Percentiles rank a stretch among this genome's conserved stretches.
Evolutionary conservation across 1,140 invertebrate genomes (phyloP).

Genomic region (Hyphantria cunea): DNA sequence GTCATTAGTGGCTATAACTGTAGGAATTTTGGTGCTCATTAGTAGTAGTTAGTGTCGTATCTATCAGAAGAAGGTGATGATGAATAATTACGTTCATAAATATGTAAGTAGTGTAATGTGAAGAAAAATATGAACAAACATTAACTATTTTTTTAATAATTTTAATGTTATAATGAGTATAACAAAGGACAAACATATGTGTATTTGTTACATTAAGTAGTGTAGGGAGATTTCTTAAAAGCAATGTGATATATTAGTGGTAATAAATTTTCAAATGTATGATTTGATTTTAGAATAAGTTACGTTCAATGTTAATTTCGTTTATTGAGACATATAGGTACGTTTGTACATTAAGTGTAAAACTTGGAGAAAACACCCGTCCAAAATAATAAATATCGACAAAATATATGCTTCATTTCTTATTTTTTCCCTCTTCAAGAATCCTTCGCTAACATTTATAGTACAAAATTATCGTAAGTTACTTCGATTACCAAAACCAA

Average conservation of each 20-base stretch:
- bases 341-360: conserved; percentile 18
- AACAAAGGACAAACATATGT: too few relatives aligned
- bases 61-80: too few relatives aligned
- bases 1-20: too few relatives aligned
- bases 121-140: too few relatives aligned
- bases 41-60: too few relatives aligned
- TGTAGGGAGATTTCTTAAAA: conserved; percentile 13
- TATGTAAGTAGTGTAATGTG: too few relatives aligned
- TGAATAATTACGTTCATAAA: too few relatives aligned
- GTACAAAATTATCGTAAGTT: too few relatives aligned
- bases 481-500: too few relatives aligned
- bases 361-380: conserved; percentile 42
- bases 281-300: conserved; percentile 8
- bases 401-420: not conserved
- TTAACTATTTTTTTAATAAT: too few relatives aligned
- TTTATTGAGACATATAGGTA: conserved; percentile 10
- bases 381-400: conserved; percentile 56
- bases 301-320: not conserved
- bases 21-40: too few relatives aligned
- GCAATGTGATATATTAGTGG: conserved; percentile 5
- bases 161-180: too few relatives aligned
- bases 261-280: conserved; percentile 18
- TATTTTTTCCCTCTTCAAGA: not conserved
- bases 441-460: not conserved
- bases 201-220: conserved; percentile 8